Evolutionary conservation across 2,113 vertebrate genomes (phyloP), one percentile per base, ranked within the genome.

Genomic region (Hydrolagus affinis): DNA sequence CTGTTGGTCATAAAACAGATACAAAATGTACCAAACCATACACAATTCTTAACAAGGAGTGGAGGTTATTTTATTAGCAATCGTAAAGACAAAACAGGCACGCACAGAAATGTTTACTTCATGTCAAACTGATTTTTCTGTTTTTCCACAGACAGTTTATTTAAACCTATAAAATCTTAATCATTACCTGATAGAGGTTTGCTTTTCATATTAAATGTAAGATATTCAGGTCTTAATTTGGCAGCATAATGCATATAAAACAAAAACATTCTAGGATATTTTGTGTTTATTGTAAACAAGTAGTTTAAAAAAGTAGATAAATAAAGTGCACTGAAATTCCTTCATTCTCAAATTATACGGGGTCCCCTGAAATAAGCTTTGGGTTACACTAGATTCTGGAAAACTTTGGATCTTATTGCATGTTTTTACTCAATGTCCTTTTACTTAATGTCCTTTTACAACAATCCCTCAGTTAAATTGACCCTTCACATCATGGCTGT

Each of bases 181-280:
- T 83, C 21, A 68, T 66, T 83, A 66, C 28, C 78, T 83, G 11
- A 30, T 66, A 19, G 30, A 30, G 3, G 15, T 32, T 66, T 66
- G 60, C 19, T 83, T 83, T 10, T 32, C 23, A 25, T 66, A 21
- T 32, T 68, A 56, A 28, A 68, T 30, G 32, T 32, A 75, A 75
- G 8, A 1, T 44, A 44, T 75, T 15, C 15, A 66, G 21, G 30
- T 68, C 28, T 83, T 23, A 66, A 17, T 17, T 68, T 83, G 15
- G 25, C 60, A 83, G 66, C 78, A 68, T 78, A 83, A 68, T 66
- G 66, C 23, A 30, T 62, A 83, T 83, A 64, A 32, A 66, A 66
- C 28, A 32, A 68, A 32, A 32, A 83, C 21, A 19, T 83, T 23
- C 30, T 30, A 62, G 17, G 60, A 28, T 59, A 77, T 11, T 77